These are phyloP conservation scores for Haliclona indistincta DNA, from an alignment of 37 sponge, comb jelly and placozoan species.

Conservation along the genomic window DNA sequence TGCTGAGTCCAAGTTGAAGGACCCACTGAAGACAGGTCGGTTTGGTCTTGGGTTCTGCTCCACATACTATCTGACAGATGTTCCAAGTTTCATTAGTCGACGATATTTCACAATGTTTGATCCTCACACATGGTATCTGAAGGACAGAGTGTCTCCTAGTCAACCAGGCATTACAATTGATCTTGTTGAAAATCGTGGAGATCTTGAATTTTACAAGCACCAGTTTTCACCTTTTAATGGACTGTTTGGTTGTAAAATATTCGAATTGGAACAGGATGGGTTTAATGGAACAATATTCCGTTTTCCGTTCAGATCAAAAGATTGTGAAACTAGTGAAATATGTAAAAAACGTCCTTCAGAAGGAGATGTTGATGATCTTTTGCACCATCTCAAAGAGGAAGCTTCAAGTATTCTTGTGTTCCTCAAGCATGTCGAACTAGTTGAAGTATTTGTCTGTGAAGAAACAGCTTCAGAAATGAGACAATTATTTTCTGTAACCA, in stretches of 20 bases:
- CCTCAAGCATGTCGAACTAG: conserved; percentile 39
- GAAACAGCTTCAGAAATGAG: conserved; percentile 9
- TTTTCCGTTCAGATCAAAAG: conserved; percentile 58
- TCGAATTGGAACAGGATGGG: conserved; percentile 15
- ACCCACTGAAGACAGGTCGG: conserved; percentile 77
- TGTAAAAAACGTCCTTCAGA: conserved; percentile 11
- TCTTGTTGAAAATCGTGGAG: conserved; percentile 29
- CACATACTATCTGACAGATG: conserved; percentile 74
- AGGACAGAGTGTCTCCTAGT: conserved; percentile 32
- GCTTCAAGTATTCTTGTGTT: conserved; percentile 58
- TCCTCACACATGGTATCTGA: conserved; percentile 78
- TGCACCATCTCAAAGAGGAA: conserved; percentile 10
- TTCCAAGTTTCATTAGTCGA: conserved; percentile 82
- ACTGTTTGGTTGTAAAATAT: conserved; percentile 69
- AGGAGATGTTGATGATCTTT: conserved; percentile 3
- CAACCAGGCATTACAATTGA: conserved; percentile 74
- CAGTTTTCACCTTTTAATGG: conserved; percentile 75
- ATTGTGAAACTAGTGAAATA: conserved; percentile 38
- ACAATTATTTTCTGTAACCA: neutral
- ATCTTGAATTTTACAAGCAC: conserved; percentile 43
- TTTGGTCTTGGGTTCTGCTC: conserved; percentile 88
- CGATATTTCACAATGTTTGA: conserved; percentile 73
- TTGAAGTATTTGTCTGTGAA: conserved; percentile 42
- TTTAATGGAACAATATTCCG: conserved; percentile 80
- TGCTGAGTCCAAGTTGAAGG: conserved; percentile 62